Evolutionary conservation across 2,113 vertebrate genomes (phyloP).

Genomic region (Dolichallabes microphthalmus): DNA sequence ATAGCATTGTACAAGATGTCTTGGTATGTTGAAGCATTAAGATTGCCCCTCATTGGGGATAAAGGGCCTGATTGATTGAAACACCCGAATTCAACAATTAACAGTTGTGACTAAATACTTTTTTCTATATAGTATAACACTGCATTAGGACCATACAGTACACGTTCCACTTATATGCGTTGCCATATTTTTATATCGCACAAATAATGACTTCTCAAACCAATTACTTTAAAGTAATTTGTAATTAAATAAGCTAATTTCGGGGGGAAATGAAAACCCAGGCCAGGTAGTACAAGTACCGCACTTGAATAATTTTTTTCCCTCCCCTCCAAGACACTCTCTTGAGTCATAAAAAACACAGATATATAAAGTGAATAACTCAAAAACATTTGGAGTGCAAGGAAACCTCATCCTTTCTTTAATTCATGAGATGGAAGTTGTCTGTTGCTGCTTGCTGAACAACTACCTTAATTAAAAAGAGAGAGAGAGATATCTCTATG

Average conservation of each 20-base stretch:
- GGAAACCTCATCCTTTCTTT: conserved; percentile 3
- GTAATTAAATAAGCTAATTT: neutral
- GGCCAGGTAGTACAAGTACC: no score
- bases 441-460: conserved; percentile 2
- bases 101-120: no score
- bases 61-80: no score
- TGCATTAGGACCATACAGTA: neutral
- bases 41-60: no score
- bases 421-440: conserved; percentile 3
- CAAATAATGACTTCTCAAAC: neutral
- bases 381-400: conserved; percentile 9
- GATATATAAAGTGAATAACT: conserved; percentile 18
- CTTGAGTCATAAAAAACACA: neutral
- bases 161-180: neutral
- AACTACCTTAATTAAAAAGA: conserved; percentile 7
- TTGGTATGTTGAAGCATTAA: no score
- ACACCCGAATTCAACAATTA: no score
- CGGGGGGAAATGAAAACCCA: neutral
- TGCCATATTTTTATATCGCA: neutral
- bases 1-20: no score
- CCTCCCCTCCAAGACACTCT: neutral
- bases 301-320: neutral
- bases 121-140: no score
- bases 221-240: neutral
- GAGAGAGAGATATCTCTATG: neutral